These are phyloP conservation scores for Brachirus orientalis DNA, from an alignment of 2,113 vertebrate species.

Conservation along the genomic window DNA sequence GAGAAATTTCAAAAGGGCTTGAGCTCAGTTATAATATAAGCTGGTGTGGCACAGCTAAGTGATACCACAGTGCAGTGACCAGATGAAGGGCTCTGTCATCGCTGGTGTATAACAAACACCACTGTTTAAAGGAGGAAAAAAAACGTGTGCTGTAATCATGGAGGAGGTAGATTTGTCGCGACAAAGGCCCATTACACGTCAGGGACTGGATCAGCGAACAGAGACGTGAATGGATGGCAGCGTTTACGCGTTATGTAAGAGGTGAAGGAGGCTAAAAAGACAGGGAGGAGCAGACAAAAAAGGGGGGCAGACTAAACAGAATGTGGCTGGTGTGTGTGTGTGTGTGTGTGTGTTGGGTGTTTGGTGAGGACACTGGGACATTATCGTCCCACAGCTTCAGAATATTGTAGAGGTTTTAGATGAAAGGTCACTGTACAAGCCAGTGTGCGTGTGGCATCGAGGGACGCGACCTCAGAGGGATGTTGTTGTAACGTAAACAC, in stretches of 20 bases:
- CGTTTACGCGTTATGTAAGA: slow-evolving; percentile 56
- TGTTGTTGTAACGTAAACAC: slow-evolving; percentile 66
- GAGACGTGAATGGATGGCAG: slow-evolving; percentile 37
- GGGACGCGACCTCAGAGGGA: slow-evolving; percentile 51
- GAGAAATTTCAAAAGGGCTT: slow-evolving; percentile 4
- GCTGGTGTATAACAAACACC: slow-evolving; percentile 21
- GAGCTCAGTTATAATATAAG: neutral
- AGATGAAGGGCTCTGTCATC: slow-evolving; percentile 42
- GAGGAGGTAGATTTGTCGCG: slow-evolving; percentile 40
- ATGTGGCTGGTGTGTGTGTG: slow-evolving; percentile 17
- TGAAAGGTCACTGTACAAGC: slow-evolving; percentile 14
- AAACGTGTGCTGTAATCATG: slow-evolving; percentile 21
- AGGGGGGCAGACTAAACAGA: slow-evolving; percentile 30
- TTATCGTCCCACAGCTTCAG: slow-evolving; percentile 34
- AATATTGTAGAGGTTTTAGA: slow-evolving; percentile 39
- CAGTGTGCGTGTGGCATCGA: slow-evolving; percentile 29
- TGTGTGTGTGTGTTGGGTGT: no score
- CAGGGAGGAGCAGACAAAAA: neutral
- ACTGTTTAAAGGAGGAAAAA: neutral
- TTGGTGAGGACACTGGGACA: neutral
- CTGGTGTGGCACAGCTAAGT: slow-evolving; percentile 21
- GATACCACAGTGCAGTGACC: neutral
- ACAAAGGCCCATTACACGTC: slow-evolving; percentile 30
- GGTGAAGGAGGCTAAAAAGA: slow-evolving; percentile 33
- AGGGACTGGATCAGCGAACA: slow-evolving; percentile 50